A percentile compares a stretch with the other conserved stretches of the same genome.
These are phyloP conservation scores for Tenthredo livida DNA, from an alignment of 2,888 invertebrate species.

Conservation along the genomic window DNA sequence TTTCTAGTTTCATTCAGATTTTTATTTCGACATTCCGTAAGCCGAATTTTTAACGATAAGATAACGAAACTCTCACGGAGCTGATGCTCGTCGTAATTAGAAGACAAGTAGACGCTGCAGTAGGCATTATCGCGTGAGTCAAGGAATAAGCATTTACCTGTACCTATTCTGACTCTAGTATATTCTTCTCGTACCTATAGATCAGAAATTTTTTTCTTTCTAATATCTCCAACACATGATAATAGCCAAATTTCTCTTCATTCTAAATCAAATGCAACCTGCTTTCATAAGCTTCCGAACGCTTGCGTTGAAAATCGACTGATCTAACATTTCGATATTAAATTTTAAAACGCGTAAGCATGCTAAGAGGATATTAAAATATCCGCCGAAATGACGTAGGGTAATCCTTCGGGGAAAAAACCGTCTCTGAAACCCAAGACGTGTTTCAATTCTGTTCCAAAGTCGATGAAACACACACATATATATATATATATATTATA, in stretches of 20 bases:
- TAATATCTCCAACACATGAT: no score
- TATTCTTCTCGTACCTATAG: no score
- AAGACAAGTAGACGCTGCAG: neutral
- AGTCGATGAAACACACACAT: neutral
- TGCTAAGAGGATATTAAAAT: neutral
- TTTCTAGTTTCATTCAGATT: neutral
- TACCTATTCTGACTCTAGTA: no score
- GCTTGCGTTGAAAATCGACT: neutral
- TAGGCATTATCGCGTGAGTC: neutral
- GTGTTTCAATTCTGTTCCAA: neutral
- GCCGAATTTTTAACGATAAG: neutral
- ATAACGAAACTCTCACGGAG: slow-evolving; percentile 13
- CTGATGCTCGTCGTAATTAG: neutral
- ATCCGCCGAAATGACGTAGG: neutral
- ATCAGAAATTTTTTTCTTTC: no score
- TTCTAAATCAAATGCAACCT: neutral
- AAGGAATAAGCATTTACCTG: neutral
- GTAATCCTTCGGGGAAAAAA: neutral
- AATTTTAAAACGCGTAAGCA: neutral
- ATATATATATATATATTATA: neutral
- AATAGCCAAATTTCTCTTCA: neutral
- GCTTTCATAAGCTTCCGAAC: neutral
- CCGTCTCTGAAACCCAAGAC: slow-evolving; percentile 1
- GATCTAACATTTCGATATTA: neutral
- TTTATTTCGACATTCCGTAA: neutral